A percentile compares a stretch with the other conserved stretches of the same genome.
Evolutionary conservation across 1,140 invertebrate species (phyloP).

Genomic region (Carcinoscorpius rotundicauda): DNA sequence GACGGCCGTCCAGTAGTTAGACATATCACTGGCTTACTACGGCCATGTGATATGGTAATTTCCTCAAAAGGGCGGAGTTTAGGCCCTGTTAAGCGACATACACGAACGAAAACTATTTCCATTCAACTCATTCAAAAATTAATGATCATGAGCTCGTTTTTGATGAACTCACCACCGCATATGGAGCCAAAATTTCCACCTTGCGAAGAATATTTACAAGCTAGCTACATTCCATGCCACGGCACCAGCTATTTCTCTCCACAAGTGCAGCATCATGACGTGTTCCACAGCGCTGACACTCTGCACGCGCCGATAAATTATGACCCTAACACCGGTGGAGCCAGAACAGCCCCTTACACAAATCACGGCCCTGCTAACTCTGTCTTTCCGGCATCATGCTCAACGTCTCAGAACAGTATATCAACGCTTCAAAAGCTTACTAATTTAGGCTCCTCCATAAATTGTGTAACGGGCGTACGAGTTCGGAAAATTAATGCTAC

Average conservation of each 20-base stretch:
- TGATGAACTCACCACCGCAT: constrained; percentile 53
- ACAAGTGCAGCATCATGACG: constrained; percentile 8
- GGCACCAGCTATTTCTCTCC: constrained; percentile 29
- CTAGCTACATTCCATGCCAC: constrained; percentile 54
- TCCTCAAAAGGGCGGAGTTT: constrained; percentile 37
- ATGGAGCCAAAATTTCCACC: constrained; percentile 69
- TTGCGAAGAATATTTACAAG: constrained; percentile 71
- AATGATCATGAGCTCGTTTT: constrained; percentile 75
- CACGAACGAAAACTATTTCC: constrained; percentile 37
- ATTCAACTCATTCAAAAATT: constrained; percentile 41
- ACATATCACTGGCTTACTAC: constrained; percentile 36
- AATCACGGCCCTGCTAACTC: too few relatives aligned
- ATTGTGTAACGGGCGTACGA: too few relatives aligned
- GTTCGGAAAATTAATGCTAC: too few relatives aligned
- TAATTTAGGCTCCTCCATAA: too few relatives aligned
- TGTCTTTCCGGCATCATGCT: too few relatives aligned
- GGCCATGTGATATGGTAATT: constrained; percentile 48
- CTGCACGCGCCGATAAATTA: too few relatives aligned
- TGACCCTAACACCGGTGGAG: too few relatives aligned
- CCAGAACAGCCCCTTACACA: too few relatives aligned
- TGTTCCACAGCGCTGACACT: constrained; percentile 7
- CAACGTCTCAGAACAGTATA: too few relatives aligned
- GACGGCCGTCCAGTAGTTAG: constrained; percentile 10
- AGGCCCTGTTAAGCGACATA: constrained; percentile 27
- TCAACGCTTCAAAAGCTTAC: too few relatives aligned